These are phyloP conservation scores for Oxygymnocypris stewartii DNA, from an alignment of 2,113 vertebrate genomes.

Conservation along the genomic window DNA sequence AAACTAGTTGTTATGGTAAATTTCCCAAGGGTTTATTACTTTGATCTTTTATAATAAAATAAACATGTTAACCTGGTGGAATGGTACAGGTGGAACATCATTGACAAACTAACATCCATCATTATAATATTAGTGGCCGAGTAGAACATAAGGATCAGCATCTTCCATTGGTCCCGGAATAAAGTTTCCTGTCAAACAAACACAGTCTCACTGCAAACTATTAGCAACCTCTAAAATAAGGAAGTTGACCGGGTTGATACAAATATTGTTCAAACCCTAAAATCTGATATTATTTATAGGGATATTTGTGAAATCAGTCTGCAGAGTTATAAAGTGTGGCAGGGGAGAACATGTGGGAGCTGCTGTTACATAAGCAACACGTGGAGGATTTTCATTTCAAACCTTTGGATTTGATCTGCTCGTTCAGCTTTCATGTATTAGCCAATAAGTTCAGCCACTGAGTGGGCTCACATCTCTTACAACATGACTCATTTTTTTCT, in stretches of 20 bases:
- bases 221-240: no score
- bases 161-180: not conserved
- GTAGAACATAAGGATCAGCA: not conserved
- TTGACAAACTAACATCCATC: not conserved
- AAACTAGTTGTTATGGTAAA: not conserved
- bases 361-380: not conserved
- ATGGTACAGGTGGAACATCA: not conserved
- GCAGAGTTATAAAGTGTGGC: not conserved
- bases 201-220: not conserved
- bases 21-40: not conserved
- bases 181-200: not conserved
- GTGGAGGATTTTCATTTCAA: not conserved
- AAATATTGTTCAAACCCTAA: not conserved
- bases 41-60: not conserved
- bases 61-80: not conserved
- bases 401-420: not conserved
- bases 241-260: not conserved
- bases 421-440: not conserved
- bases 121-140: not conserved
- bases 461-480: slow-evolving; percentile 20
- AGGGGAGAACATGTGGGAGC: not conserved
- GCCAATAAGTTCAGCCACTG: slow-evolving; percentile 10
- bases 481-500: slow-evolving; percentile 7
- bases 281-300: not conserved
- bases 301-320: not conserved